These are phyloP conservation scores for Hippotragus niger DNA, from an alignment of 2,113 vertebrate species.

Conservation along the genomic window DNA sequence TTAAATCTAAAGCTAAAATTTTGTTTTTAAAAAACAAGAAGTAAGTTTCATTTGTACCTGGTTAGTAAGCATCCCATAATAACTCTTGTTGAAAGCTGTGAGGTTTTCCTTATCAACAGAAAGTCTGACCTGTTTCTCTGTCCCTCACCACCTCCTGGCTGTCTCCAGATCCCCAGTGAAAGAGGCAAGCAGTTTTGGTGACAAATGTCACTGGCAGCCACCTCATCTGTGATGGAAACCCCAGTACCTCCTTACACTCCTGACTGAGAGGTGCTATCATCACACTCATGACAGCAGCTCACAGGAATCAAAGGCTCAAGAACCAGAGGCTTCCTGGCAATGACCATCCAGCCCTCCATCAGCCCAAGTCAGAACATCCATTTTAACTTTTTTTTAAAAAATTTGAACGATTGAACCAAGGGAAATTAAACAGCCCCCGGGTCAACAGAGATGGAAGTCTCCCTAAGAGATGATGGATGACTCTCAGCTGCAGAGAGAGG, in stretches of 20 bases:
- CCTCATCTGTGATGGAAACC: not conserved
- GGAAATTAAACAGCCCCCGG: not conserved
- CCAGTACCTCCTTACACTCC: too few species aligned
- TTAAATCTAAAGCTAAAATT: not conserved
- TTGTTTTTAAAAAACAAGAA: not conserved
- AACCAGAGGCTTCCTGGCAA: not conserved
- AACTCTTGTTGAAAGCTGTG: not conserved
- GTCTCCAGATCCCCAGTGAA: fast-evolving
- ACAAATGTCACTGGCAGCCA: not conserved
- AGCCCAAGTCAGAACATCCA: not conserved
- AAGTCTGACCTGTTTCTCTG: not conserved
- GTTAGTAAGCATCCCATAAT: not conserved
- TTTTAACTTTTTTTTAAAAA: not conserved
- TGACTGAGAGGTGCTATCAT: not conserved
- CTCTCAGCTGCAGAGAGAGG: not conserved
- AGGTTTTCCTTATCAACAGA: too few species aligned
- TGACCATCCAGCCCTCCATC: not conserved
- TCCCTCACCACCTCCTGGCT: not conserved
- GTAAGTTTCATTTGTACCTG: not conserved
- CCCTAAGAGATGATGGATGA: not conserved
- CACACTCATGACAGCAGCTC: not conserved
- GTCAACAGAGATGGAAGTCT: not conserved
- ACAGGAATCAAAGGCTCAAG: not conserved
- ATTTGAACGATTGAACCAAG: not conserved
- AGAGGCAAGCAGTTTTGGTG: not conserved